Percentiles rank a stretch among this genome's conserved stretches.
phyloP scores from a whole-genome alignment of 1,140 invertebrate genomes.

The Drosophila micromelanica region DNA sequence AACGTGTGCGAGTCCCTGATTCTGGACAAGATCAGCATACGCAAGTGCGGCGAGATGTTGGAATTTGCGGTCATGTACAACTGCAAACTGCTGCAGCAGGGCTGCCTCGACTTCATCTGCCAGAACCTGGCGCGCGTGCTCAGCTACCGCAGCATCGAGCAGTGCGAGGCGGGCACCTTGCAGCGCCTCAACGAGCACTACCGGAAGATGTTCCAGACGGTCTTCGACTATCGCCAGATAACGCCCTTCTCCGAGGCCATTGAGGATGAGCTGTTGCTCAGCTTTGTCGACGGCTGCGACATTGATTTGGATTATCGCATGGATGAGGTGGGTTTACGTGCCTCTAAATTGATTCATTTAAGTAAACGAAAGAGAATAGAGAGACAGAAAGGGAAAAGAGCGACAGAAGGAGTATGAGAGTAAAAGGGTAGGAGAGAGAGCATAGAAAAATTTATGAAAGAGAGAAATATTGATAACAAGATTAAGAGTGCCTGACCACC shows the following conservation, averaged over 20 bases:
- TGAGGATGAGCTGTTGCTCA: slow-evolving; percentile 85
- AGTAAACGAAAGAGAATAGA: too few relatives aligned
- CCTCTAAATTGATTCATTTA: too few relatives aligned
- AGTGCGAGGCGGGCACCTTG: slow-evolving; percentile 86
- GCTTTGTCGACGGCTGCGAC: slow-evolving; percentile 83
- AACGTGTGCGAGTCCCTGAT: slow-evolving; percentile 87
- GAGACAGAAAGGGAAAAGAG: too few relatives aligned
- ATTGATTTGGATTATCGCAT: slow-evolving; percentile 80
- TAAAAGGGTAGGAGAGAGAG: too few relatives aligned
- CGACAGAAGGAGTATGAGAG: too few relatives aligned
- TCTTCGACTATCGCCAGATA: slow-evolving; percentile 85
- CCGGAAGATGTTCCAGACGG: slow-evolving; percentile 78
- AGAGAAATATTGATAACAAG: too few relatives aligned
- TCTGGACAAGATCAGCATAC: slow-evolving; percentile 86
- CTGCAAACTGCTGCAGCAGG: slow-evolving; percentile 86
- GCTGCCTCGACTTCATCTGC: slow-evolving; percentile 88
- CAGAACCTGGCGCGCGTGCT: slow-evolving; percentile 88
- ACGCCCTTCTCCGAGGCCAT: slow-evolving; percentile 86
- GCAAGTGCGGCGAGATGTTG: slow-evolving; percentile 88
- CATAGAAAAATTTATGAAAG: too few relatives aligned
- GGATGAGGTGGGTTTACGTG: slow-evolving; percentile 42
- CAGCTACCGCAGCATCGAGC: slow-evolving; percentile 86
- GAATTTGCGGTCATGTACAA: slow-evolving; percentile 88
- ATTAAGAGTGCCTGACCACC: too few relatives aligned
- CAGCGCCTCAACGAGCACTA: slow-evolving; percentile 86